Base-by-base conservation (phyloP, 2,113 vertebrate species). In the Lophius piscatorius region DNA sequence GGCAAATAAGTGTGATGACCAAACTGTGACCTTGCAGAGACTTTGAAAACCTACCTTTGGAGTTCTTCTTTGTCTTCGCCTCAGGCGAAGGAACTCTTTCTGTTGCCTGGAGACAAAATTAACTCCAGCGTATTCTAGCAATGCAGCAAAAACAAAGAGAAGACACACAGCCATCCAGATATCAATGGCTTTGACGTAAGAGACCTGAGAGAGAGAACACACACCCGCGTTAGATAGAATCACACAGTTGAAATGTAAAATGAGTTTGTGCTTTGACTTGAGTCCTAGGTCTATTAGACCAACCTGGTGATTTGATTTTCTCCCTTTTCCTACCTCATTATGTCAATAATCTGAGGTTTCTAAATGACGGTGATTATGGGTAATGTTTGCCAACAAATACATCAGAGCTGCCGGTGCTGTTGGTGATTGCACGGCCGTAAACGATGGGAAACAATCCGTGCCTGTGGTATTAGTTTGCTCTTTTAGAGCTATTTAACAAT, bases 81-180 rank as follows among this genome's bases (percentile, higher is more conserved):
- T 94, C 52, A 99, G 92, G 55, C 97, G 94, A 51, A 99, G 92
- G 80, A 99, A 96, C 82, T 99, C 97, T 84, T 98, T 99, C 87
- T 99, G 97, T 80, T 99, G 97, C 83, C 97, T 92, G 82, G 97
- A 99, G 84, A 99, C 97, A 61, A 99, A 99, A 89, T 99, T 99
- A 82, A 99, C 97, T 39, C 96, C 97, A 26, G 97, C 97, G 36
- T 99, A 99, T 84, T 99, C 97, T 75, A 99, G 89, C 76, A 99
- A 81, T 14, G 97, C 97, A 55, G 97, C 94, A 84, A 99, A 99
- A 77, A 99, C 97, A 73, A 99, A 99, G 82, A 99, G 94, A 76
- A 99, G 94, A 90, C 97, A 99, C 65, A 99, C 97, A 0, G 97
- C 97, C 97, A 99, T 99, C 97, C 97, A 99, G 85, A 99, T 97